Evolutionary conservation across 1,140 invertebrate species (phyloP), one percentile per base, ranked within the genome.

Genomic region (Drosophila orena): DNA sequence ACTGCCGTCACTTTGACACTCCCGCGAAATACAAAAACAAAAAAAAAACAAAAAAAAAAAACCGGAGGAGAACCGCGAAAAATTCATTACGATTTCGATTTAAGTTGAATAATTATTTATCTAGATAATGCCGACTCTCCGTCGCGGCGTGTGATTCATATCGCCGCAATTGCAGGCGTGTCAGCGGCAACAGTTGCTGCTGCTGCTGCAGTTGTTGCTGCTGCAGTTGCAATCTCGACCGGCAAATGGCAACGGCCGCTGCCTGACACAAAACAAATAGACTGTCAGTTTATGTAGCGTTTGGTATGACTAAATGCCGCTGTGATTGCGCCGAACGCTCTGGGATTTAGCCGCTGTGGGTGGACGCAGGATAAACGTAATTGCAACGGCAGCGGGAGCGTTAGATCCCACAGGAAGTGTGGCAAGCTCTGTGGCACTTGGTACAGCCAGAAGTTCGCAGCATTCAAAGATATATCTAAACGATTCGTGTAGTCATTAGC

Each of bases 101-200:
- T 89, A 88, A 88, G 84, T 89, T 88, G 84, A 88, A 88, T 88
- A 88, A 88, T 88, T 88, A 88, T 88, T 88, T 88, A 88, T 88
- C 84, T 88, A 88, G 84, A 88, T 88, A 88, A 88, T 88, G 84
- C 83, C 15, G 24, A 30, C 20, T 20, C 71, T 53, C 60, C 43
- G 40, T 74, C 17, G 59, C 53, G 40, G 34, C 47, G 27, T 43
- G 83, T 86, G 83, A 86, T 86, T 86, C 83, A 86, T 86, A 86
- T 86, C 83, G 77, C 61, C 38, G 79, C 83, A 69, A 76, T 86
- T 88, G 83, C 83, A 86, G 83, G 83, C 83, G 83, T 86, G 81
- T 86, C 81, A 86, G 59, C 81, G 61, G 43, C 78, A 69, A 65
- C 72, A 50, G 47, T 64, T 56, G 60, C 34, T 34, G 65, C 42